Conservation (phyloP, 2,888 invertebrate species). For the Kryphioiulus occultus region DNA sequence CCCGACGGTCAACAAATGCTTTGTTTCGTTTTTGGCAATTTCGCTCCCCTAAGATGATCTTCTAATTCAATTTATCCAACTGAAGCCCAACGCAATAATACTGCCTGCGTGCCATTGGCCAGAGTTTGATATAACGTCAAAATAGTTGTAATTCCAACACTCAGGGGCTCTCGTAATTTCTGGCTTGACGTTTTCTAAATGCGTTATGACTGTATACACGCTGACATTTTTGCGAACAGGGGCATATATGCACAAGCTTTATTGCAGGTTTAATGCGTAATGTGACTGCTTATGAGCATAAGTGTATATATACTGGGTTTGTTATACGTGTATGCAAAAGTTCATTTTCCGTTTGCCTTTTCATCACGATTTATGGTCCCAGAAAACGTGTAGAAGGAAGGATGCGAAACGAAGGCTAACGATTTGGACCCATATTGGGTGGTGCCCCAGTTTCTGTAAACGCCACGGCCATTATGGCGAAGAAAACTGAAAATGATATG, state of each 20-base stretch:
- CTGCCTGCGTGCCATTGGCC: not conserved
- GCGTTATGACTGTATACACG: not conserved
- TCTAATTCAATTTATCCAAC: not conserved
- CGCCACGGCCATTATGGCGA: not conserved
- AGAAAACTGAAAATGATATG: conserved; percentile 6
- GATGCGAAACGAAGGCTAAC: conserved; percentile 32
- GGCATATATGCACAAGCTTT: not conserved
- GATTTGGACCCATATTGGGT: not conserved
- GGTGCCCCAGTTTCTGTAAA: conserved; percentile 7
- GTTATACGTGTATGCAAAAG: not conserved
- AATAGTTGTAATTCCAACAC: not conserved
- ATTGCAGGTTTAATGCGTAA: not conserved
- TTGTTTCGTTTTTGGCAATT: not conserved
- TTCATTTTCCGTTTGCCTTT: not conserved
- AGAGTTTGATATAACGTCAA: not conserved
- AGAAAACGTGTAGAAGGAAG: not conserved
- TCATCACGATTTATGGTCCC: not conserved
- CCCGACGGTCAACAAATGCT: not conserved
- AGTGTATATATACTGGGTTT: not conserved
- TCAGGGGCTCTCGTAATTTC: not conserved
- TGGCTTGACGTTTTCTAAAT: not conserved
- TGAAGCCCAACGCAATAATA: not conserved
- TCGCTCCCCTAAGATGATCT: not conserved
- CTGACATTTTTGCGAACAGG: conserved; percentile 14
- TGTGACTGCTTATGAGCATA: not conserved